Evolutionary conservation across 2,113 vertebrate genomes (phyloP), one percentile per base, ranked within the genome.

Genomic region (Gasterosteus aculeatus): DNA sequence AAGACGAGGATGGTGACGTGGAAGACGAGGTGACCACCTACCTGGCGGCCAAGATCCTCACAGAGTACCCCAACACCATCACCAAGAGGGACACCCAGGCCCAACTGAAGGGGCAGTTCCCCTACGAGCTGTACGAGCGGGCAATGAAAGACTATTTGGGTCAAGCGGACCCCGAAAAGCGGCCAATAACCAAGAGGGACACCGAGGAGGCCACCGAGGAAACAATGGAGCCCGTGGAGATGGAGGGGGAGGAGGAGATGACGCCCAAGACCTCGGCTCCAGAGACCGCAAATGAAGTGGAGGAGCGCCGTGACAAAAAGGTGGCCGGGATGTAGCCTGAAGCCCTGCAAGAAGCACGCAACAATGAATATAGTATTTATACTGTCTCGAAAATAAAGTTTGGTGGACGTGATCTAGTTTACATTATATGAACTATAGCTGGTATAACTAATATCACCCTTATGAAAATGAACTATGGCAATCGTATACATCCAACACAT

Each of bases 21-120:
- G 96, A 97, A 71, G 97, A 98, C 15, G 97, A 99, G 53, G 88
- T 98, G 83, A 96, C 96, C 0, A 96, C 97, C 11, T 98, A 98
- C 83, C 92, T 99, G 73, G 93, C 94, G 1, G 95, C 96, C 35
- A 97, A 95, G 80, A 93, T 97, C 77, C 88, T 99, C 61, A 94
- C 95, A 6, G 97, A 98, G 75, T 97, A 99, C 71, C 97, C 97
- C 0, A 95, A 96, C 56, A 86, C 94, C 38, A 95, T 93, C 49
- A 71, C 86, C 89, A 97, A 96, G 89, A 85, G 95, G 78, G 84
- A 90, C 62, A 85, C 94, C 0, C 87, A 88, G 38, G 87, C 94
- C 19, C 88, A 93, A 62, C 80, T 92, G 26, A 91, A 94, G 18
- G 94, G 95, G 38, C 88, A 91, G 51, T 94, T 95, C 81, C 96